Base-by-base conservation (phyloP, 2,113 vertebrate species). In the Oryzias curvinotus region DNA sequence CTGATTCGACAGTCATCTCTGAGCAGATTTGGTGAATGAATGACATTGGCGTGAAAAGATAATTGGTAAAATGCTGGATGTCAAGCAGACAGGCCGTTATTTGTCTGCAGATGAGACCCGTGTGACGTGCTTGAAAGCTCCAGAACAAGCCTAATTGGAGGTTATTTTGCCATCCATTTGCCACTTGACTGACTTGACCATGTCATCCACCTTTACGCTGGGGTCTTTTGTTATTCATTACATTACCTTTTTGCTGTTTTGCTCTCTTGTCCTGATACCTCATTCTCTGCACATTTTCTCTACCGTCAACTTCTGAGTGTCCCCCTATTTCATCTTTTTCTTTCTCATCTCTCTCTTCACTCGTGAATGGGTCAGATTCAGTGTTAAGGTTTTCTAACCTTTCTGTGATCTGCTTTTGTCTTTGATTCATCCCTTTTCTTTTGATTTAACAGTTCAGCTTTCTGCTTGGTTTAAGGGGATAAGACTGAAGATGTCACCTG, bases 361-460 rank as follows among this genome's bases (percentile, higher is more conserved):
- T 50, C 3, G 2, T 36, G 59, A 62, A 36, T 18, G 41, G 65
- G 44, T 67, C 53, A 70, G 14, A 57, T 14, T 50, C 6, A 0
- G 30, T 59, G 67, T 56, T 26, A 75, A 73, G 30, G 52, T 43
- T 52, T 76, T 71, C 61, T 65, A 81, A 63, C 65, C 58, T 76
- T 52, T 62, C 62, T 68, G 51, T 73, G 64, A 76, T 81, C 66
- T 62, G 49, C 19, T 25, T 46, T 55, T 63, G 42, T 15, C 30
- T 51, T 77, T 74, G 54, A 71, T 59, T 73, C 50, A 13, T 44
- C 45, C 26, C 46, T 17, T 13, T 62, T 47, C 13, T 59, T 52
- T 49, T 66, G 46, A 55, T 56, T 53, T 18, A 73, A 62, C 55
- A 45, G 56, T 66, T 57, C 21, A 18, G 51, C 43, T 44, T 21